Base-by-base conservation (phyloP, 2,888 invertebrate genomes). In the Aricia artaxerxes region DNA sequence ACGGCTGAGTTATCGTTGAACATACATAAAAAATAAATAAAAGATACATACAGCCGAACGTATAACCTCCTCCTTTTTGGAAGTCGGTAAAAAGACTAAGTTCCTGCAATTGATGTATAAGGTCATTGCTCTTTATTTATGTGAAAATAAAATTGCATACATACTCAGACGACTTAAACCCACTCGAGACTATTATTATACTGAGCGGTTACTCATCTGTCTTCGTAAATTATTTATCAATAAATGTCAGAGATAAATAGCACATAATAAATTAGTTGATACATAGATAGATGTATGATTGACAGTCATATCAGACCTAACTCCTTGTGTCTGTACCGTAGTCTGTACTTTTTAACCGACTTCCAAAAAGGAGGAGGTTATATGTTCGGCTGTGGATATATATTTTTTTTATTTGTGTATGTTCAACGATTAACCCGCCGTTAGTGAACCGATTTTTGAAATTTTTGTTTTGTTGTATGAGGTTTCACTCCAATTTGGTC, bases 151-250 rank as follows among this genome's bases (percentile, higher is more conserved):
- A 38, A 38, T 35, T 69, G 35, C 38, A 13, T 35, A 35, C 61
- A 3, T 38, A 61, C 24, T 61, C 6, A 61, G 61, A 24, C 31
- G 64, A 38, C 35, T 69, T 69, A 38, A 38, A 69, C 31, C 35
- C 35, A 69, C 69, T 35, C 69, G 35, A 69, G 69, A 16, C 69
- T 69, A 69, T 69, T 38, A 69, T 38, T 69, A 69, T 38, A 38
- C 69, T 35, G 16, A 69, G 16, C 35, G 35, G 35, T 38, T 69
- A 69, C 35, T 69, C 69, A 38, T 31, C 11, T 69, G 69, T 13
- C 64, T 4, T 64, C 16, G 16, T 57, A 57, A 57, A 57, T 57
- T 57, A 57, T 3, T 57, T 57, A 38, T 69, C 69, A 69, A 69
- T 69, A 38, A 35, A 35, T 35, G 35, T 35, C 69, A 13, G 31